A percentile compares a stretch with the other conserved stretches of the same genome.
phyloP scores from a whole-genome alignment of 2,113 vertebrate species.

The Salvelinus fontinalis region DNA sequence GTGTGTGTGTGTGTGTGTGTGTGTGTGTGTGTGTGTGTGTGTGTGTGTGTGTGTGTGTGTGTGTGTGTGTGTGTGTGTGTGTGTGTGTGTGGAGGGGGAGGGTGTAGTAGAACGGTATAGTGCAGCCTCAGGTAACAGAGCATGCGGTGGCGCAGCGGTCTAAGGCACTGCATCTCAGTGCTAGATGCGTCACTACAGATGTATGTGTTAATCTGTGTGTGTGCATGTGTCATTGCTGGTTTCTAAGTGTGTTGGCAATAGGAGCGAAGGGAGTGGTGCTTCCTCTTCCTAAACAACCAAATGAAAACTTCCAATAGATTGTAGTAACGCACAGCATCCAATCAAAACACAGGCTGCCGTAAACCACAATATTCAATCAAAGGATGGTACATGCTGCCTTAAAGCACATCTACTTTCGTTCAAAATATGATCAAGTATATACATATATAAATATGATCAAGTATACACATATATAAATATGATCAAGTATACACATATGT shows the following conservation, averaged over 20 bases:
- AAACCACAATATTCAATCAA: slow-evolving; percentile 49
- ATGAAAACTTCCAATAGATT: slow-evolving; percentile 13
- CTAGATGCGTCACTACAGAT: too few relatives aligned
- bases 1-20: slow-evolving; percentile 4
- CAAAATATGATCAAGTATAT: too few relatives aligned
- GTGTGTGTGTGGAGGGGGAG: not conserved
- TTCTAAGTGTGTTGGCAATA: slow-evolving; percentile 16
- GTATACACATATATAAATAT: too few relatives aligned
- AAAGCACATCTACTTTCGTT: not conserved
- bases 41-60: not conserved
- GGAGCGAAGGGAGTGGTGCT: slow-evolving; percentile 28
- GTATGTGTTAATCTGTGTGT: slow-evolving; percentile 8
- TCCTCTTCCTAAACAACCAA: slow-evolving; percentile 15
- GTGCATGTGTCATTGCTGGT: not conserved
- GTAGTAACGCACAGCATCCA: slow-evolving; percentile 34
- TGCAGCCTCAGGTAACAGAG: too few relatives aligned
- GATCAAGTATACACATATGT: too few relatives aligned
- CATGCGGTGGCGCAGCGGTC: too few relatives aligned
- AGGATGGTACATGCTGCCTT: slow-evolving; percentile 32
- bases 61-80: not conserved
- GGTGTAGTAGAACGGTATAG: too few relatives aligned
- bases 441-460: too few relatives aligned
- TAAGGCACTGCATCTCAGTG: too few relatives aligned
- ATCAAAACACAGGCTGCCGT: slow-evolving; percentile 44
- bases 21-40: slow-evolving; percentile 7